Base-by-base conservation (phyloP, 2,797 vertebrate species). In the Pitangus sulphuratus region DNA sequence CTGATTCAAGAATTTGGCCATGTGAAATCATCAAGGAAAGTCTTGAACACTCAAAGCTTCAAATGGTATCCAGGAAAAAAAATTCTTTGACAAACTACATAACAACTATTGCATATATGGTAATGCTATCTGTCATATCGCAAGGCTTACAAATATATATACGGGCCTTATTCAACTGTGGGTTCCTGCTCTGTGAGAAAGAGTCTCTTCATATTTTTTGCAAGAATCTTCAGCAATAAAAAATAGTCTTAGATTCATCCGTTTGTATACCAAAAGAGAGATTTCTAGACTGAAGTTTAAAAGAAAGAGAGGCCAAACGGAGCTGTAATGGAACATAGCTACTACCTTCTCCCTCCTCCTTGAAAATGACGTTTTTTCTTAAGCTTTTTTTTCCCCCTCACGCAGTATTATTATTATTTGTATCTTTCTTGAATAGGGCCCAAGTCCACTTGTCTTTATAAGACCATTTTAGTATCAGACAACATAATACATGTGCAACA, bases 401-500 rank as follows among this genome's bases (percentile, higher is more conserved):
- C 95, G 95, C 87, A 88, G 89, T 91, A 84, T 93, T 94, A 97
- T 94, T 94, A 93, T 93, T 96, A 96, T 95, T 95, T 90, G 90
- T 91, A 93, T 98, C 97, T 95, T 97, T 97, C 91, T 98, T 98
- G 98, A 98, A 98, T 98, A 97, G 98, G 98, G 98, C 97, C 98
- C 98, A 98, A 98, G 98, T 98, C 98, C 97, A 97, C 97, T 97
- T 91, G 98, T 98, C 98, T 98, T 98, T 97, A 98, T 97, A 97
- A 97, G 97, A 98, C 97, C 96, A 96, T 97, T 97, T 97, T 98
- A 97, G 98, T 98, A 99, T 99, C 98, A 99, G 99, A 99, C 99
- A 98, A 98, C 98, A 99, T 98, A 98, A 99, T 99, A 99, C 99
- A 99, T 98, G 98, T 99, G 98, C 99, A 99, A 98, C 98, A 98